Conservation (phyloP, 2,888 invertebrate genomes). For the Phyto melanocephala region DNA sequence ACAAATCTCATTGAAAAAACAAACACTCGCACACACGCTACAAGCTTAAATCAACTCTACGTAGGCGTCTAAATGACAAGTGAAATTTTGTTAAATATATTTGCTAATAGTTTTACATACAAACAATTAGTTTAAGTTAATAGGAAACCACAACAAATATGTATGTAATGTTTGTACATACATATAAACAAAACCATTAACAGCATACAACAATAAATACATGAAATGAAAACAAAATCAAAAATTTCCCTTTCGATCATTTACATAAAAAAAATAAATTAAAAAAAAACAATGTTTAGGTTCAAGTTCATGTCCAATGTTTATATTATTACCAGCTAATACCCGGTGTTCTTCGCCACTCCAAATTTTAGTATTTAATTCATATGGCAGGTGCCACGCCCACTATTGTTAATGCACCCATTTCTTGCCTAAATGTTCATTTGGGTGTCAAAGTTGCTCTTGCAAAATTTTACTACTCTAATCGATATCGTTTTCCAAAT, state of each 20-base stretch:
- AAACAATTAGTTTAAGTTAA: neutral
- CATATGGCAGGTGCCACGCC: no score
- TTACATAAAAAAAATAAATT: neutral
- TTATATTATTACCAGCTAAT: no score
- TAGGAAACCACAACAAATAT: neutral
- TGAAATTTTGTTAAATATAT: neutral
- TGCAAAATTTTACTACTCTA: no score
- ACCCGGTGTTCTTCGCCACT: no score
- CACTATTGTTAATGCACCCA: no score
- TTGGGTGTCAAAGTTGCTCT: no score
- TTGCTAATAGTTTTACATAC: neutral
- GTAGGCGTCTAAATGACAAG: constrained; percentile 32
- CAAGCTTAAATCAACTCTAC: neutral
- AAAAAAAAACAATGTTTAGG: neutral
- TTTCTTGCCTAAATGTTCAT: no score
- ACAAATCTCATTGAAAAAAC: neutral
- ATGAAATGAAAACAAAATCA: neutral
- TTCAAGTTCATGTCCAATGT: constrained; percentile 58
- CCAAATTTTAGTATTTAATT: no score
- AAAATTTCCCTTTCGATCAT: neutral
- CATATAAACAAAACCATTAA: neutral
- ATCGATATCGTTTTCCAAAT: no score
- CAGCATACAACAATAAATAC: neutral
- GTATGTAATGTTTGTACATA: no score
- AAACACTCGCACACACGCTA: neutral